These are phyloP conservation scores for Siniperca obscura DNA, from an alignment of 2,797 vertebrate species.

Conservation along the genomic window DNA sequence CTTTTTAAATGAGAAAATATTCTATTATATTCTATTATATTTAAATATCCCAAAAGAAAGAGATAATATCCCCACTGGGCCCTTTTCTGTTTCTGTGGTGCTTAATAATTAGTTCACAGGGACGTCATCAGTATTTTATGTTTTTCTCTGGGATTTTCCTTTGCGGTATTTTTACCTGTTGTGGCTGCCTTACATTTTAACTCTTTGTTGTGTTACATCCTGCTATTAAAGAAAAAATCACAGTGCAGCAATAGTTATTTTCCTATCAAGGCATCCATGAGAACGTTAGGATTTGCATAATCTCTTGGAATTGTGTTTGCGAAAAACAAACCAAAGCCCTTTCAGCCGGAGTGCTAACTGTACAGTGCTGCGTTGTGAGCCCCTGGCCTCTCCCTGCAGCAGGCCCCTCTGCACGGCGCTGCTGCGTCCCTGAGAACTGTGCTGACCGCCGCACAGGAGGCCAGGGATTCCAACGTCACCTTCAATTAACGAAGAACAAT, in stretches of 20 bases:
- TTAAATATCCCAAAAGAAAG: constrained; percentile 41
- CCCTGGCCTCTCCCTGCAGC: constrained; percentile 52
- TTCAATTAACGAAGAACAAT: constrained; percentile 96
- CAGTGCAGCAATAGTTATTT: constrained; percentile 10
- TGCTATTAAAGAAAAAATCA: neutral
- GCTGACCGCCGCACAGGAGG: constrained; percentile 76
- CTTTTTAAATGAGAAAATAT: neutral
- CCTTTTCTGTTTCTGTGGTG: constrained; percentile 36
- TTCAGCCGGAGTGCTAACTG: constrained; percentile 22
- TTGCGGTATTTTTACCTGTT: constrained; percentile 19
- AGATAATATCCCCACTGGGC: constrained; percentile 39
- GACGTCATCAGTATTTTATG: neutral
- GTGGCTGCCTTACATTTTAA: constrained; percentile 7
- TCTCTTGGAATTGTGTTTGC: constrained; percentile 46
- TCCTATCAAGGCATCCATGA: constrained; percentile 28
- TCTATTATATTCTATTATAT: neutral
- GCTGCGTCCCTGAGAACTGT: constrained; percentile 74
- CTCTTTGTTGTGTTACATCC: neutral
- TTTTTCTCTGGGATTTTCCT: constrained; percentile 14
- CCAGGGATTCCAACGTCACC: constrained; percentile 92
- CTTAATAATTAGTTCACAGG: constrained; percentile 37
- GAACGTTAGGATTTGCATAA: constrained; percentile 64
- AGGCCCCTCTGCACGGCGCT: constrained; percentile 61
- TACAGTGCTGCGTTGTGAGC: constrained; percentile 26
- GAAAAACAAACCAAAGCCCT: constrained; percentile 23